Percentiles rank a stretch among this genome's conserved stretches.
These are phyloP conservation scores for Lepus europaeus DNA, from an alignment of 2,113 vertebrate species.

Conservation along the genomic window DNA sequence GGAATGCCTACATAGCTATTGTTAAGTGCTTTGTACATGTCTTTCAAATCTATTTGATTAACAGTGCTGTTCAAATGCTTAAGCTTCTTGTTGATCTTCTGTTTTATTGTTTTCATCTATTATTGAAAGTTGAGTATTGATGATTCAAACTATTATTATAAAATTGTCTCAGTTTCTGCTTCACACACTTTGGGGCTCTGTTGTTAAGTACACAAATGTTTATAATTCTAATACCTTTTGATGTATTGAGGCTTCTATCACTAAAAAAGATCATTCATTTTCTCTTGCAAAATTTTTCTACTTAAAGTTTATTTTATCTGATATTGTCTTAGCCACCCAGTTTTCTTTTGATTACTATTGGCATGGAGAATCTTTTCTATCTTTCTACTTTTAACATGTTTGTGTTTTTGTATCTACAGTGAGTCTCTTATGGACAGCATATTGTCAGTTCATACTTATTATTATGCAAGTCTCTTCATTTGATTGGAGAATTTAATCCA, in stretches of 20 bases:
- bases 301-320: not conserved
- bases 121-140: slow-evolving; percentile 6
- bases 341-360: not conserved
- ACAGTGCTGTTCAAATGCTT: not conserved
- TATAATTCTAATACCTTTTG: not conserved
- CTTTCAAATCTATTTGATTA: not conserved
- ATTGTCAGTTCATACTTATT: not conserved
- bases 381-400: not conserved
- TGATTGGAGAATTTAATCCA: not conserved
- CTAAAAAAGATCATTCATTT: not conserved
- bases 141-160: not conserved
- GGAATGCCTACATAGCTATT: not conserved
- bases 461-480: not conserved
- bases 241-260: not conserved
- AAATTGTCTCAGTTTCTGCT: not conserved
- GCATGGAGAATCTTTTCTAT: not conserved
- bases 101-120: not conserved
- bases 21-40: not conserved
- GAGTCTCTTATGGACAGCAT: not conserved
- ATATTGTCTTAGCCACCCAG: not conserved
- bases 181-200: not conserved
- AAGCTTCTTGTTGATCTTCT: not conserved
- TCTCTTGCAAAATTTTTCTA: not conserved
- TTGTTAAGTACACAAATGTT: not conserved
- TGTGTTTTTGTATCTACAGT: not conserved